These are phyloP conservation scores for Cydia strobilella DNA, from an alignment of 1,140 invertebrate genomes.

Conservation along the genomic window DNA sequence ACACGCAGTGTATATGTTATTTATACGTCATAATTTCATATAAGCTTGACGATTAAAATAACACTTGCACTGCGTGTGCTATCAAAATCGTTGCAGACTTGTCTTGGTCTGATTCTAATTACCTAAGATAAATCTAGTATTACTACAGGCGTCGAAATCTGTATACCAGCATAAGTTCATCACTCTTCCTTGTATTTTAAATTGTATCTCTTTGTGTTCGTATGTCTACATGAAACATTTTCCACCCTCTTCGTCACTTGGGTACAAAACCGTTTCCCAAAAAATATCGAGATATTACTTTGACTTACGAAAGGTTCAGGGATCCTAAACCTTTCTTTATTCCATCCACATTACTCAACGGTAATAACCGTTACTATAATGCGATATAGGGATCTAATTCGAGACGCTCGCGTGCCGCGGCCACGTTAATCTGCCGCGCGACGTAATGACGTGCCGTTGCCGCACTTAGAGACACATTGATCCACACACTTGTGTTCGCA, in stretches of 20 bases:
- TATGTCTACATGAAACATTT: not conserved
- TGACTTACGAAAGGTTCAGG: conserved; percentile 7
- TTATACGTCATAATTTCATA: too few species aligned
- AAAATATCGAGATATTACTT: conserved; percentile 1
- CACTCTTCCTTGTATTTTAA: too few species aligned
- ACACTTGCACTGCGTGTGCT: too few species aligned
- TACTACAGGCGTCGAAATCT: too few species aligned
- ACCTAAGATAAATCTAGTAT: too few species aligned
- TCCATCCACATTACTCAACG: conserved; percentile 20
- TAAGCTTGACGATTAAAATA: too few species aligned
- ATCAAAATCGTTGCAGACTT: too few species aligned
- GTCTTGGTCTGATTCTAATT: too few species aligned
- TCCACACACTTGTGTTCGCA: not conserved
- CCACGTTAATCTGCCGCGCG: conserved; percentile 19
- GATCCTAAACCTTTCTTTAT: conserved; percentile 16
- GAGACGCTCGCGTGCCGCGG: conserved; percentile 16
- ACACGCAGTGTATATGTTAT: too few species aligned
- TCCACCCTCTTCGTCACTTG: not conserved
- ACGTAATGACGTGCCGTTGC: conserved; percentile 3
- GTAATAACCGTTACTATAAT: conserved; percentile 24
- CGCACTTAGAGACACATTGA: not conserved
- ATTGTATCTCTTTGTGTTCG: too few species aligned
- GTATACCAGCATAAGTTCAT: too few species aligned
- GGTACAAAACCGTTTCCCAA: not conserved
- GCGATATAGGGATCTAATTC: conserved; percentile 28